These are phyloP conservation scores for Aplodontia rufa DNA, from an alignment of 2,113 vertebrate genomes.

Conservation along the genomic window DNA sequence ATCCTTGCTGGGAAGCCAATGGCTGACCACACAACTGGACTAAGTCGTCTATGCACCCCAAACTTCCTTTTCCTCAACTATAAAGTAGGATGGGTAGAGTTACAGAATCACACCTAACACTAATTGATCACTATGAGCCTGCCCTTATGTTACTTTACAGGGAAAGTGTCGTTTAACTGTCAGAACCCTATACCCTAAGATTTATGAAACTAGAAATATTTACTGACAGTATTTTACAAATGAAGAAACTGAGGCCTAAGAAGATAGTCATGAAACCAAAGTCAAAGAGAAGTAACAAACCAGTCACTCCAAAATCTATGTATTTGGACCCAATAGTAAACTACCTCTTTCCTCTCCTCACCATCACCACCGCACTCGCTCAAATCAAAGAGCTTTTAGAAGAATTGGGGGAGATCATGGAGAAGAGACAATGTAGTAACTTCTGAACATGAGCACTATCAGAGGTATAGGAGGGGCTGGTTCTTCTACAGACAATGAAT, in stretches of 20 bases:
- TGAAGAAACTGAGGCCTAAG: not conserved
- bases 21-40: not conserved
- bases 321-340: not conserved
- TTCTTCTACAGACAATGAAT: not conserved
- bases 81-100: not conserved
- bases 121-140: not conserved
- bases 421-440: not conserved
- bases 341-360: not conserved
- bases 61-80: not conserved
- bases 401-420: not conserved
- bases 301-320: not conserved
- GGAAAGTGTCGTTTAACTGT: not conserved
- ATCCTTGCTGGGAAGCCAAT: not conserved
- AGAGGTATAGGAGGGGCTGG: not conserved
- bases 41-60: not conserved
- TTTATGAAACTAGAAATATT: not conserved
- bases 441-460: not conserved
- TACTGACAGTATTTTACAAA: not conserved
- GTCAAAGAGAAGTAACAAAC: not conserved
- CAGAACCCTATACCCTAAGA: not conserved
- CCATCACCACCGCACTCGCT: too few relatives aligned
- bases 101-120: not conserved
- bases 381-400: not conserved
- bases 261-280: not conserved
- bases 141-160: not conserved